A percentile compares a stretch with the other conserved stretches of the same genome.
Evolutionary conservation across 2,888 invertebrate species (phyloP).

Genomic region (Zelleria hepariella): DNA sequence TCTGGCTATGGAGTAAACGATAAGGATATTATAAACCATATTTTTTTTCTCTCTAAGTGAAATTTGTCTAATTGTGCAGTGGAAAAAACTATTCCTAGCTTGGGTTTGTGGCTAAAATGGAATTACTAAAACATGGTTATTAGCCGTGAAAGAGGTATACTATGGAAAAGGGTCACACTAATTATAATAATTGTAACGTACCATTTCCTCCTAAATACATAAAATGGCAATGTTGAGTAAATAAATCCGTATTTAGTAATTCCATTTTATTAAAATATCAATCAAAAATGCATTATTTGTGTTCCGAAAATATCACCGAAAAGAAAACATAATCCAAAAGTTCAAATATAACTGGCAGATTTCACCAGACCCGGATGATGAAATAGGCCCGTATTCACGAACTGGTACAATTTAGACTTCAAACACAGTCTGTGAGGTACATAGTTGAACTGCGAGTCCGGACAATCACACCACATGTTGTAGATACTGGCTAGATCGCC

Average conservation of each 20-base stretch:
- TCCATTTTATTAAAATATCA: constrained; percentile 40
- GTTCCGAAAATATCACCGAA: constrained; percentile 11
- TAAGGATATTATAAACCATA: too few relatives aligned
- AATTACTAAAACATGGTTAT: constrained; percentile 42
- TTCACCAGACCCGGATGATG: constrained; percentile 48
- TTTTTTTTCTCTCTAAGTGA: not conserved
- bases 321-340: constrained; percentile 8
- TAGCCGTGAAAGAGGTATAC: constrained; percentile 22
- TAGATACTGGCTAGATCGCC: not conserved
- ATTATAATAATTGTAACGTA: constrained; percentile 27
- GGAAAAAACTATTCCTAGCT: not conserved
- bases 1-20: too few relatives aligned
- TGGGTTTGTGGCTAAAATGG: constrained; percentile 30
- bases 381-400: constrained; percentile 40
- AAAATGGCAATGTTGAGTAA: constrained; percentile 10
- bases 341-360: constrained; percentile 52
- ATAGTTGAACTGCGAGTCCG: constrained; percentile 46
- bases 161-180: constrained; percentile 32
- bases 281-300: constrained; percentile 5
- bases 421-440: constrained; percentile 46
- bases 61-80: not conserved
- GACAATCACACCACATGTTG: constrained; percentile 48
- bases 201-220: constrained; percentile 14
- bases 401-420: constrained; percentile 42
- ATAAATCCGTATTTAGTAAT: constrained; percentile 41